Evolutionary conservation across 2,888 invertebrate species (phyloP).

Genomic region (Ectemnius cavifrons): DNA sequence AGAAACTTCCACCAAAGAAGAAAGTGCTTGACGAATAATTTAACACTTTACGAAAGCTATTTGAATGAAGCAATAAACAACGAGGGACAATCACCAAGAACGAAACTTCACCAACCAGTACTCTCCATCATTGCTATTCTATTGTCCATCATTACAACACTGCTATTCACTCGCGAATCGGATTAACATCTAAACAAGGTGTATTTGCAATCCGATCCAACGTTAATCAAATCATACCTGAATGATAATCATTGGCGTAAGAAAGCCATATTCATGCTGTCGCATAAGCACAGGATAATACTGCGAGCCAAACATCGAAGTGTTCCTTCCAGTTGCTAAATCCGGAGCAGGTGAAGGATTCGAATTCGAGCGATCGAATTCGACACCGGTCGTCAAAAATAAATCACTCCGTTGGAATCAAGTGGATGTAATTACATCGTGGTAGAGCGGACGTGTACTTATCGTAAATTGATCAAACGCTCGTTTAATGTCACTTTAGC

Average conservation of each 20-base stretch:
- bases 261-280: too few relatives aligned
- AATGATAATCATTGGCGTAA: too few relatives aligned
- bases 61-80: not conserved
- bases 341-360: too few relatives aligned
- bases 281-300: too few relatives aligned
- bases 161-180: too few relatives aligned
- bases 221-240: too few relatives aligned
- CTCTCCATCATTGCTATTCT: not conserved
- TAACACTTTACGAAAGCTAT: not conserved
- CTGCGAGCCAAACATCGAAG: too few relatives aligned
- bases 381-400: not conserved
- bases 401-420: constrained; percentile 6
- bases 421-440: constrained; percentile 15
- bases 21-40: constrained; percentile 2
- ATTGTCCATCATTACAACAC: not conserved
- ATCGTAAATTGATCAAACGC: constrained; percentile 9
- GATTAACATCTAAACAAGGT: too few relatives aligned
- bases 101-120: not conserved
- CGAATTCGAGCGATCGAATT: not conserved
- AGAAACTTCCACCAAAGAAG: not conserved
- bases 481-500: not conserved
- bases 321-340: too few relatives aligned
- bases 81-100: too few relatives aligned
- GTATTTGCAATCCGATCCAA: too few relatives aligned
- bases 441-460: not conserved